Evolutionary conservation across 1,140 invertebrate species (phyloP).

Genomic region (Bombus ignitus): DNA sequence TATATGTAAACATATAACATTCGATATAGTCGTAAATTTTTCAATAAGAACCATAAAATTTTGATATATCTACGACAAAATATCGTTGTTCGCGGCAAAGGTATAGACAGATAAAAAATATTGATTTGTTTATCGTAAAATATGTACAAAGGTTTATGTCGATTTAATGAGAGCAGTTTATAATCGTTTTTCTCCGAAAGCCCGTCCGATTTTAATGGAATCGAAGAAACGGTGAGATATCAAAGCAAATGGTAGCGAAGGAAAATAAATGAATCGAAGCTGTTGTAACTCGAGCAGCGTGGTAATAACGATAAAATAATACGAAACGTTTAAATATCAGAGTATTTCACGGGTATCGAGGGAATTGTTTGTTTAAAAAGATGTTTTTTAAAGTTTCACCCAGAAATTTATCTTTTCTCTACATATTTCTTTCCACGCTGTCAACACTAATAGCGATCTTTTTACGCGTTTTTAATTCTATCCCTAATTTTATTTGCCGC

Average conservation of each 20-base stretch:
- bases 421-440: neutral
- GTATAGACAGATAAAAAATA: too few species aligned
- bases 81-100: too few species aligned
- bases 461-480: neutral
- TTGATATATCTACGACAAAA: too few species aligned
- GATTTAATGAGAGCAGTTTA: neutral
- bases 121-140: neutral
- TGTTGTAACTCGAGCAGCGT: neutral
- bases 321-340: neutral
- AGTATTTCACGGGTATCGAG: neutral
- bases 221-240: neutral
- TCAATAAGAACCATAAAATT: too few species aligned
- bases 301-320: slow-evolving; percentile 22
- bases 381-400: neutral
- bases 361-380: neutral
- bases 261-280: slow-evolving; percentile 29
- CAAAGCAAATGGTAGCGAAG: slow-evolving; percentile 6
- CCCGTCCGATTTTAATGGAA: neutral
- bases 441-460: neutral
- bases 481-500: neutral
- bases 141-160: too few species aligned
- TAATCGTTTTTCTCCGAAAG: neutral
- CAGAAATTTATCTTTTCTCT: neutral
- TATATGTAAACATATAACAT: too few species aligned
- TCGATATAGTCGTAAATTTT: too few species aligned